These are phyloP conservation scores for Drosophila littoralis DNA, from an alignment of 1,140 invertebrate species.

Conservation along the genomic window DNA sequence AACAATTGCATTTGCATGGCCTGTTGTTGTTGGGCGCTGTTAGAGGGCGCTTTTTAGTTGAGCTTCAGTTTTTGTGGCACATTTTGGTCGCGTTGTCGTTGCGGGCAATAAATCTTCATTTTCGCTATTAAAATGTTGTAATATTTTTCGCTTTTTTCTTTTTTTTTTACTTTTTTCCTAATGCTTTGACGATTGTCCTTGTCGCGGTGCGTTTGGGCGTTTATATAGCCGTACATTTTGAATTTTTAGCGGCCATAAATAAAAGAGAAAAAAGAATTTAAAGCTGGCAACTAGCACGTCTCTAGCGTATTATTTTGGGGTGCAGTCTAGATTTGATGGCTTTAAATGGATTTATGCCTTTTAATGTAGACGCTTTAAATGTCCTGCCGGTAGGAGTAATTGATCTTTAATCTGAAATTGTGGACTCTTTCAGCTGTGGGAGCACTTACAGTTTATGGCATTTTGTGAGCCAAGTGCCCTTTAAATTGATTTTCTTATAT, in stretches of 20 bases:
- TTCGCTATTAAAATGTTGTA: constrained; percentile 81
- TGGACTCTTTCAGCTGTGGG: constrained; percentile 34
- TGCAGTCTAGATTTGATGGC: constrained; percentile 55
- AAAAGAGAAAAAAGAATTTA: constrained; percentile 69
- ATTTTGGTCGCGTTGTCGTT: constrained; percentile 58
- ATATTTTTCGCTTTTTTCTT: constrained; percentile 53
- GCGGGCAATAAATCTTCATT: constrained; percentile 78
- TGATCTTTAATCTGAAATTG: constrained; percentile 60
- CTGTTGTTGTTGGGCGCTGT: constrained; percentile 11
- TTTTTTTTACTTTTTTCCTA: constrained; percentile 49
- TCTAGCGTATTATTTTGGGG: constrained; percentile 31
- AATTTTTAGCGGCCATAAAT: constrained; percentile 66
- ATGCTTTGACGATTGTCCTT: constrained; percentile 66
- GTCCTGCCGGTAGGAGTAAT: constrained; percentile 45
- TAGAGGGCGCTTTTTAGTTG: constrained; percentile 65
- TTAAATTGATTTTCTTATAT: constrained; percentile 8
- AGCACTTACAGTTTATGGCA: constrained; percentile 41
- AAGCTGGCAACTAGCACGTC: constrained; percentile 46
- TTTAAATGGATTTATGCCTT: constrained; percentile 68
- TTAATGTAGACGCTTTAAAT: constrained; percentile 11
- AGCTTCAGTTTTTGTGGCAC: constrained; percentile 57
- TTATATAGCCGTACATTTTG: constrained; percentile 51
- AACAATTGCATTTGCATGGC: background rate
- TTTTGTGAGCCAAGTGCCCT: constrained; percentile 2
- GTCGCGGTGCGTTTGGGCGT: constrained; percentile 25